phyloP scores from a whole-genome alignment of 2,888 invertebrate genomes.

The Drosophila histrio region DNA sequence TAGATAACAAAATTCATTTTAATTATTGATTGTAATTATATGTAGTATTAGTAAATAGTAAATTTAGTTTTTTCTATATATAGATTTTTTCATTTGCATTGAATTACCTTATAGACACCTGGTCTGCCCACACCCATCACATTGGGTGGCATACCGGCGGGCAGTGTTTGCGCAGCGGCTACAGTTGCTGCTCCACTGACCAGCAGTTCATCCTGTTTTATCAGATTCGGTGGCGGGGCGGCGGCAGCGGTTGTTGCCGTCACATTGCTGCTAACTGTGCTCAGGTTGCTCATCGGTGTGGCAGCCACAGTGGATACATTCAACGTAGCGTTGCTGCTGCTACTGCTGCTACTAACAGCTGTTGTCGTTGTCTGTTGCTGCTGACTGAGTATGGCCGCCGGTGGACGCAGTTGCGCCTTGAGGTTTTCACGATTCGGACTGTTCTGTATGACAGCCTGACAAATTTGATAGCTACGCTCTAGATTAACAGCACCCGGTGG shows the following conservation, averaged over 20 bases:
- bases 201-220: conserved; percentile 71
- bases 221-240: conserved; percentile 65
- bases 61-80: too few species aligned
- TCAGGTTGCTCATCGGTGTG: conserved; percentile 62
- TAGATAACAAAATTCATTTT: too few species aligned
- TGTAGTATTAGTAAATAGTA: too few species aligned
- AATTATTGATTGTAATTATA: too few species aligned
- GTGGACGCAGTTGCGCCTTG: conserved; percentile 93
- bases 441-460: conserved; percentile 96
- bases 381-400: conserved; percentile 88
- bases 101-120: conserved; percentile 82
- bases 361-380: conserved; percentile 45
- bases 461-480: conserved; percentile 97
- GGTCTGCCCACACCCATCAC: conserved; percentile 82
- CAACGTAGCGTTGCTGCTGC: conserved; percentile 45
- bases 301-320: conserved; percentile 71
- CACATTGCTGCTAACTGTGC: conserved; percentile 33
- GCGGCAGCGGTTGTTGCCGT: conserved; percentile 63
- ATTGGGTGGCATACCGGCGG: conserved; percentile 75
- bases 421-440: conserved; percentile 95
- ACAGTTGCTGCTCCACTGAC: conserved; percentile 52
- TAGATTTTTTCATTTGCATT: too few species aligned
- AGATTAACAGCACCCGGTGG: conserved; percentile 96
- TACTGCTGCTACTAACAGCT: conserved; percentile 56
- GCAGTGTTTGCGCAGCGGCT: conserved; percentile 40